Base-by-base conservation (phyloP, 2,888 invertebrate species). In the Spilarctia lutea region DNA sequence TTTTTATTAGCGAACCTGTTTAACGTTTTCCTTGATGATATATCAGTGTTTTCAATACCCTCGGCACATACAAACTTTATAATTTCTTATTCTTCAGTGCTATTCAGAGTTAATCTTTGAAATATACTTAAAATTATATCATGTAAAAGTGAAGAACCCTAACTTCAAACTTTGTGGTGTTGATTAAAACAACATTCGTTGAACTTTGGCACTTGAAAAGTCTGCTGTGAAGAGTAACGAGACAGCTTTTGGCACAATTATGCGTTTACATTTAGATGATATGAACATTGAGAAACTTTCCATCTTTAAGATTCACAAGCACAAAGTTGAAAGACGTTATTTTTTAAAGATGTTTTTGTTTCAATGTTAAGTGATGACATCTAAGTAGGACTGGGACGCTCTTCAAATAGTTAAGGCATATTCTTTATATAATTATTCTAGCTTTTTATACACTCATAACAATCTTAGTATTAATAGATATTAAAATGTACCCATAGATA, bases 121-220 rank as follows among this genome's bases (percentile, higher is more conserved):
- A 72, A 72, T 24, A 33, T 39, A 45, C 66, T 63, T 68, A 42
- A 74, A 72, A 73, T 48, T 80, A 60, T 68, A 65, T 70, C 74
- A 75, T 45, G 45, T 24, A 33, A 68, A 80, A 67, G 69, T 52
- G 67, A 65, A 65, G 75, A 75, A 68, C 79, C 73, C 73, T 70
- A 81, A 89, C 80, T 86, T 87, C 79, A 71, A 82, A 89, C 81
- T 86, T 87, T 79, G 78, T 77, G 84, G 86, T 89, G 90, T 90
- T 92, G 90, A 92, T 91, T 91, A 92, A 91, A 92, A 91, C 88
- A 91, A 92, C 90, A 91, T 91, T 88, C 52, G 30, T 60, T 69
- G 71, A 85, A 83, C 75, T 88, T 85, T 78, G 81, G 81, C 83
- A 79, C 83, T 88, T 83, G 75, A 79, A 82, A 81, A 80, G 81